Evolutionary conservation across 2,113 vertebrate species (phyloP).

Genomic region (Paraplagusia blochii): DNA sequence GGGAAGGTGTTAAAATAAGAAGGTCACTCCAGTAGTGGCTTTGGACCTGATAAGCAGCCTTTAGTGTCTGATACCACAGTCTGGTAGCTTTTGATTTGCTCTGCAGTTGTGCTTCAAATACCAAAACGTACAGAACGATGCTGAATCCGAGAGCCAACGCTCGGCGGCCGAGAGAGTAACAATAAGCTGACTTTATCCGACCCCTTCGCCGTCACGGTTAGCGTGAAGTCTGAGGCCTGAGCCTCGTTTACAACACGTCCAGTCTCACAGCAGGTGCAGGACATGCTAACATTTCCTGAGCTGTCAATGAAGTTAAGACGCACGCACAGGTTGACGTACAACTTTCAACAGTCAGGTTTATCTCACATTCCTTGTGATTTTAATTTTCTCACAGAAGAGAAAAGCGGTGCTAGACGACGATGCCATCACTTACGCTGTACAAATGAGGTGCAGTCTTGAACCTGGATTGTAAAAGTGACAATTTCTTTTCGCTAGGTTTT

Average conservation of each 20-base stretch:
- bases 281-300: conserved; percentile 35
- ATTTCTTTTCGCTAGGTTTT: conserved; percentile 51
- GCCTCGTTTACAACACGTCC: conserved; percentile 34
- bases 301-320: conserved; percentile 44
- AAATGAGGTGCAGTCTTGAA: conserved; percentile 69
- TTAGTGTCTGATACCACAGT: conserved; percentile 14
- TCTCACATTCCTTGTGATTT: conserved; percentile 37
- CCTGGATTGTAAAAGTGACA: conserved; percentile 67
- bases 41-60: conserved; percentile 35
- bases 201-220: conserved; percentile 41
- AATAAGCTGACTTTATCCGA: conserved; percentile 35
- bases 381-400: conserved; percentile 63
- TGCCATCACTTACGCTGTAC: conserved; percentile 67
- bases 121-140: conserved; percentile 28
- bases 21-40: conserved; percentile 53
- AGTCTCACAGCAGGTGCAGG: conserved; percentile 54
- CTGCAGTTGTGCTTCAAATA: conserved; percentile 29
- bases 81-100: conserved; percentile 20
- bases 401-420: conserved; percentile 75
- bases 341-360: conserved; percentile 64
- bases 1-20: too few relatives aligned
- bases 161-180: conserved; percentile 12
- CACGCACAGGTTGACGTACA: conserved; percentile 55
- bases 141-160: conserved; percentile 16
- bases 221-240: conserved; percentile 39